A percentile compares a stretch with the other conserved stretches of the same genome.
phyloP scores from a whole-genome alignment of 2,888 invertebrate genomes.

The Mythimna vitellina region DNA sequence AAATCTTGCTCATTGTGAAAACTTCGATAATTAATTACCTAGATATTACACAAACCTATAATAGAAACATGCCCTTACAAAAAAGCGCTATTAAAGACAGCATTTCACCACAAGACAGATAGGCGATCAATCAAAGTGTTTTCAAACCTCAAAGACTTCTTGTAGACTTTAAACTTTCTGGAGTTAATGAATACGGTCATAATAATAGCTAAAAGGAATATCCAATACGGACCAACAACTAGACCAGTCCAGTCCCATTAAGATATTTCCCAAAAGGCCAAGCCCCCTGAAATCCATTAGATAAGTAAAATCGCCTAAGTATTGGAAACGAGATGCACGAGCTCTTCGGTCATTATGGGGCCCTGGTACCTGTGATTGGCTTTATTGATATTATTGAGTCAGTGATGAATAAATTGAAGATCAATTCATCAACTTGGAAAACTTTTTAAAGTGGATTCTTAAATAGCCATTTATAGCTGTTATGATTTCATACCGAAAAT shows the following conservation, averaged over 20 bases:
- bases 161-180: slow-evolving; percentile 20
- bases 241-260: slow-evolving; percentile 42
- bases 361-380: slow-evolving; percentile 61
- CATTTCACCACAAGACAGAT: slow-evolving; percentile 33
- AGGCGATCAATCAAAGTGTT: not conserved
- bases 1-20: slow-evolving; percentile 38
- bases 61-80: slow-evolving; percentile 25
- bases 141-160: not conserved
- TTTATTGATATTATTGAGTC: slow-evolving; percentile 45
- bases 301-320: slow-evolving; percentile 51
- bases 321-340: slow-evolving; percentile 30
- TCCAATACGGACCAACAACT: slow-evolving; percentile 6
- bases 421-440: slow-evolving; percentile 9
- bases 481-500: no score
- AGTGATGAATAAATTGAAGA: slow-evolving; percentile 46
- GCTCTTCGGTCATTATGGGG: slow-evolving; percentile 42
- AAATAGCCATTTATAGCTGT: no score
- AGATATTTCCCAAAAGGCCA: slow-evolving; percentile 53
- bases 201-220: slow-evolving; percentile 8
- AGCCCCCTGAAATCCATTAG: slow-evolving; percentile 45
- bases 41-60: slow-evolving; percentile 33
- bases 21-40: slow-evolving; percentile 30
- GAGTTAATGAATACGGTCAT: slow-evolving; percentile 14
- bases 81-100: slow-evolving; percentile 20
- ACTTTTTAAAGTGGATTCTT: no score